phyloP scores from a whole-genome alignment of 2,113 vertebrate species.

The Vulpes ferrilata region DNA sequence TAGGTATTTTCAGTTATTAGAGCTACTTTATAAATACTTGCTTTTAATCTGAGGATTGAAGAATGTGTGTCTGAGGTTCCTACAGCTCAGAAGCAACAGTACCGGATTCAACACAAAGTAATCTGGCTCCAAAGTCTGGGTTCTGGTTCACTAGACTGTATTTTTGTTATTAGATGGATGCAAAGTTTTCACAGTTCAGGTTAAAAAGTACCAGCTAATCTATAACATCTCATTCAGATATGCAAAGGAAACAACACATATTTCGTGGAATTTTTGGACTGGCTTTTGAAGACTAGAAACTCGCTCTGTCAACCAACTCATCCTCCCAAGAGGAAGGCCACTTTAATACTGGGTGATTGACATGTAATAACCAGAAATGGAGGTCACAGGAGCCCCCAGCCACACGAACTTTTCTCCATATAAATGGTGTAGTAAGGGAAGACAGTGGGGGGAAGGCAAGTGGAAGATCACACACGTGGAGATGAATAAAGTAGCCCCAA shows the following conservation, averaged over 20 bases:
- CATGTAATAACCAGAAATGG: neutral
- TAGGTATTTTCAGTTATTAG: neutral
- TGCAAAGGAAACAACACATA: neutral
- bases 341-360: neutral
- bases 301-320: neutral
- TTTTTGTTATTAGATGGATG: neutral
- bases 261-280: neutral
- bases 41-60: slow-evolving; percentile 15
- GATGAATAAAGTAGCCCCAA: neutral
- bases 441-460: neutral
- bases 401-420: neutral
- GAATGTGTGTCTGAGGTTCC: neutral
- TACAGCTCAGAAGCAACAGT: neutral
- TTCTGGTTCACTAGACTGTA: neutral
- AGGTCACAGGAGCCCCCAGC: neutral
- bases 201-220: neutral
- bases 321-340: neutral
- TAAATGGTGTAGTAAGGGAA: neutral
- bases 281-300: neutral
- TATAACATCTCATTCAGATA: neutral
- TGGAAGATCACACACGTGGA: fast-evolving
- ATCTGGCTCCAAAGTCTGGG: neutral
- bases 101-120: neutral
- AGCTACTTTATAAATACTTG: neutral
- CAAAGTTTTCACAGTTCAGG: neutral